phyloP scores from a whole-genome alignment of 1,140 invertebrate species.

The Temnothorax nylanderi region DNA sequence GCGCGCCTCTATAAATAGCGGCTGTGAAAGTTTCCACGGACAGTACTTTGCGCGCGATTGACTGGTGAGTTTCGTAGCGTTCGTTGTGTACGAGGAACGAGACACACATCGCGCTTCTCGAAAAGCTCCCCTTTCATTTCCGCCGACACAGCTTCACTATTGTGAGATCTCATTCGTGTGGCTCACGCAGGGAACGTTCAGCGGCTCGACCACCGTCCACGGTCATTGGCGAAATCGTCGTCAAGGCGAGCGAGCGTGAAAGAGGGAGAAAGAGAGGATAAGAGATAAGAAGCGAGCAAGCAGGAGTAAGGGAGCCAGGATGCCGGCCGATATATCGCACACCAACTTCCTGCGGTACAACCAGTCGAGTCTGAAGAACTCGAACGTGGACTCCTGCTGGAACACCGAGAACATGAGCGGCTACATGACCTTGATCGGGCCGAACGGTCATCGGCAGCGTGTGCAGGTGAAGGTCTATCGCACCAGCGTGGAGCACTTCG shows the following conservation, averaged over 20 bases:
- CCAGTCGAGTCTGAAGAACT: constrained; percentile 75
- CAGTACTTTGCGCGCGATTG: constrained; percentile 63
- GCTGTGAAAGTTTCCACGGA: constrained; percentile 66
- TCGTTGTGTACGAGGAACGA: neutral
- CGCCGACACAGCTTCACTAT: neutral
- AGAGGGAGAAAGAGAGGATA: neutral
- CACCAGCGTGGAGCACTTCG: constrained; percentile 89
- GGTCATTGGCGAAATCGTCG: constrained; percentile 19
- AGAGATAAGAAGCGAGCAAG: neutral
- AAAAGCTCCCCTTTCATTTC: constrained; percentile 1
- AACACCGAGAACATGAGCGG: constrained; percentile 89
- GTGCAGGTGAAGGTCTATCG: constrained; percentile 89
- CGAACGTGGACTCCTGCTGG: constrained; percentile 83
- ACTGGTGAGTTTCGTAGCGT: neutral
- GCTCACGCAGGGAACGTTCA: neutral
- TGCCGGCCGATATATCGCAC: constrained; percentile 84
- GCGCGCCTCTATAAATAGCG: constrained; percentile 70
- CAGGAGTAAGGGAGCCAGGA: constrained; percentile 66
- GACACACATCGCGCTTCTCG: neutral
- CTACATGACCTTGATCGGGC: constrained; percentile 87
- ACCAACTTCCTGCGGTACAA: constrained; percentile 80
- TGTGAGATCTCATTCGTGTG: neutral
- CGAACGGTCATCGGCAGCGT: constrained; percentile 87
- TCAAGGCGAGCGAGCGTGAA: neutral
- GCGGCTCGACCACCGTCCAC: constrained; percentile 21